Evolutionary conservation across 2,888 invertebrate genomes (phyloP).

Genomic region (Oasisia sp.): DNA sequence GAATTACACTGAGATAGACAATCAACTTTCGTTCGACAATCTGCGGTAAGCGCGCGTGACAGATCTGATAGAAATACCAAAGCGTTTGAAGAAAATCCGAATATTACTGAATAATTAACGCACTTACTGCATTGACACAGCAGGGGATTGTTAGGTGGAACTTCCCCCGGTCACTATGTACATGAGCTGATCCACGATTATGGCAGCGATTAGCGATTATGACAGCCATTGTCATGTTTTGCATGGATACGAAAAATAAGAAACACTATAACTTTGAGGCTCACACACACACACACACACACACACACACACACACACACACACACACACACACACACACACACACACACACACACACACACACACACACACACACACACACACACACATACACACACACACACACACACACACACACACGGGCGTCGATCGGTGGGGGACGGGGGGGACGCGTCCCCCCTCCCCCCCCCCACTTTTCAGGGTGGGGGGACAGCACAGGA

Average conservation of each 20-base stretch:
- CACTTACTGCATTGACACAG: background rate
- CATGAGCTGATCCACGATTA: background rate
- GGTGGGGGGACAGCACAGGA: too few relatives aligned
- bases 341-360: too few relatives aligned
- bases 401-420: background rate
- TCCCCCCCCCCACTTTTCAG: too few relatives aligned
- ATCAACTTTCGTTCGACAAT: background rate
- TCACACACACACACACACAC: background rate
- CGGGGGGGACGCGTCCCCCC: too few relatives aligned
- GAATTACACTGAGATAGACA: background rate
- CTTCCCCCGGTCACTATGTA: background rate
- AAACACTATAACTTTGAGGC: too few relatives aligned
- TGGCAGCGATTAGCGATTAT: background rate
- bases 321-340: too few relatives aligned
- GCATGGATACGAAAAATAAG: background rate
- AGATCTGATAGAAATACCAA: background rate
- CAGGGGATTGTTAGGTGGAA: background rate
- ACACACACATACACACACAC: too few relatives aligned
- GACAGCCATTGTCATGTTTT: background rate
- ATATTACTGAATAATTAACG: constrained; percentile 8
- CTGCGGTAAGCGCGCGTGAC: background rate
- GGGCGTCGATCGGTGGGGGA: too few relatives aligned
- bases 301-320: too few relatives aligned
- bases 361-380: too few relatives aligned
- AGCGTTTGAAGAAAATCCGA: background rate